phyloP scores from a whole-genome alignment of 2,113 vertebrate genomes.

The Procavia capensis region DNA sequence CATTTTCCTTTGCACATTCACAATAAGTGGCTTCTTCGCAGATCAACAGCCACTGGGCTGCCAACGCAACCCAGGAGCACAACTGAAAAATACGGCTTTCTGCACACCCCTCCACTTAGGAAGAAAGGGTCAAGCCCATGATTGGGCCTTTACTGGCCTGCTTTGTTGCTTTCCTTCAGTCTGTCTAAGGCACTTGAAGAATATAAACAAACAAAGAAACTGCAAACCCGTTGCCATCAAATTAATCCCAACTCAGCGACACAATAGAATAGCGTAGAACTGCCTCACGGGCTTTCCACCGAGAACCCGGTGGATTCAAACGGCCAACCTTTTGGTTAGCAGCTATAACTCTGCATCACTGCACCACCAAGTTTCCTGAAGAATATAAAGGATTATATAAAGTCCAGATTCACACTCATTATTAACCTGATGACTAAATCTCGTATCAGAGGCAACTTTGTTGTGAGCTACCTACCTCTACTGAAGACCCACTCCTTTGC shows the following conservation, averaged over 20 bases:
- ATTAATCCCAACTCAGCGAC: too few species aligned
- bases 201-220: too few species aligned
- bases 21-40: background rate
- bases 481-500: background rate
- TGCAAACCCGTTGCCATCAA: too few species aligned
- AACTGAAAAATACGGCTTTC: constrained; percentile 20
- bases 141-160: background rate
- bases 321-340: too few species aligned
- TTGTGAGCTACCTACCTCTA: background rate
- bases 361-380: background rate
- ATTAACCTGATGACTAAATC: constrained; percentile 3
- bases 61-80: constrained; percentile 5
- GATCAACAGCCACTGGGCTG: background rate
- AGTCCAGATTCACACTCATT: constrained; percentile 17
- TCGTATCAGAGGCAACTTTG: constrained; percentile 25
- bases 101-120: background rate
- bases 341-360: too few species aligned
- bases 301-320: too few species aligned
- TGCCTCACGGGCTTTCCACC: too few species aligned
- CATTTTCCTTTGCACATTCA: constrained; percentile 30
- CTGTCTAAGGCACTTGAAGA: background rate
- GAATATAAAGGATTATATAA: constrained; percentile 46
- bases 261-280: too few species aligned
- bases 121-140: background rate
- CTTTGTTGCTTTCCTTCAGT: background rate